A percentile compares a stretch with the other conserved stretches of the same genome.
phyloP scores from a whole-genome alignment of 2,113 vertebrate species.

The Tetraodon nigroviridis region DNA sequence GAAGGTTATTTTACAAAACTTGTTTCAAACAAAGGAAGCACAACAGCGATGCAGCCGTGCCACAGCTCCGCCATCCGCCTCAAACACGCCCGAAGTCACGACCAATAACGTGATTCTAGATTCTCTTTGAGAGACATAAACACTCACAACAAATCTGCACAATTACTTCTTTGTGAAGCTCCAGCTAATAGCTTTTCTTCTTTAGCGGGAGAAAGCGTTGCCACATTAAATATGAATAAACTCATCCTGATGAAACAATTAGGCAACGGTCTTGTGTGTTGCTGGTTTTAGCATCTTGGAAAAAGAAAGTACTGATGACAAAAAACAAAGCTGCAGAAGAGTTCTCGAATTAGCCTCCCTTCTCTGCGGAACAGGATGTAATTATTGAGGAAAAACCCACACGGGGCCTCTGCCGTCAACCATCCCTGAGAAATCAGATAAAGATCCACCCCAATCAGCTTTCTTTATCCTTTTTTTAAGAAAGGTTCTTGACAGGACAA shows the following conservation, averaged over 20 bases:
- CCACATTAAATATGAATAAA: conserved; percentile 73
- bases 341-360: conserved; percentile 33
- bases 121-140: conserved; percentile 74
- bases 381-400: conserved; percentile 34
- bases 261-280: conserved; percentile 54
- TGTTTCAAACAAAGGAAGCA: conserved; percentile 58
- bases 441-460: conserved; percentile 34
- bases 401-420: background rate
- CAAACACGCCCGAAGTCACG: conserved; percentile 62
- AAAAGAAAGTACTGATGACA: conserved; percentile 39
- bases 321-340: conserved; percentile 50
- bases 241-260: conserved; percentile 73
- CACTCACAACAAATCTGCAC: conserved; percentile 58
- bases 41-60: conserved; percentile 47
- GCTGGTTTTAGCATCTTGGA: conserved; percentile 45
- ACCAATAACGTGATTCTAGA: conserved; percentile 57
- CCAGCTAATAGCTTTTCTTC: conserved; percentile 63
- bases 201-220: conserved; percentile 57
- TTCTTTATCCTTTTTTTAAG: conserved; percentile 12
- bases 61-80: conserved; percentile 20
- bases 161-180: conserved; percentile 53
- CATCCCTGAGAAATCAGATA: conserved; percentile 30
- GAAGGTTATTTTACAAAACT: conserved; percentile 63
- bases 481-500: conserved; percentile 41
- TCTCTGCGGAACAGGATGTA: conserved; percentile 26